These are phyloP conservation scores for Drosophila kokeensis DNA, from an alignment of 2,888 invertebrate genomes.

Conservation along the genomic window DNA sequence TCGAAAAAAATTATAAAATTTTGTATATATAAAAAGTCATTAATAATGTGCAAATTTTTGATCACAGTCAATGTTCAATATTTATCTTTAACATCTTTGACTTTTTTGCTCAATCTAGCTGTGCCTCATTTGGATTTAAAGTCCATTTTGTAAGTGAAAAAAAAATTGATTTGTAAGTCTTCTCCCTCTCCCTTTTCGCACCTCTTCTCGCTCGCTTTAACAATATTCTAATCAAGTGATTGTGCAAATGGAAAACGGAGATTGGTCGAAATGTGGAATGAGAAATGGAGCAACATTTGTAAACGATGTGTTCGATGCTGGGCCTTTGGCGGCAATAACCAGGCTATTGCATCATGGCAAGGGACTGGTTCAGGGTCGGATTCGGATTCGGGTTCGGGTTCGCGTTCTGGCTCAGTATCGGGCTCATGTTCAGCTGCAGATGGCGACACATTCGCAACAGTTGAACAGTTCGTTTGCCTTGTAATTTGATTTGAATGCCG, in stretches of 20 bases:
- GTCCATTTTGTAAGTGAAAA: neutral
- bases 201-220: slow-evolving; percentile 15
- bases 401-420: neutral
- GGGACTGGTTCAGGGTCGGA: slow-evolving; percentile 6
- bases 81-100: neutral
- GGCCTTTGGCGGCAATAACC: neutral
- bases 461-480: slow-evolving; percentile 58
- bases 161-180: slow-evolving; percentile 8
- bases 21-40: neutral
- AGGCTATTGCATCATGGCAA: slow-evolving; percentile 27
- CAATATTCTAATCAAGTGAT: slow-evolving; percentile 59
- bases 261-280: slow-evolving; percentile 29
- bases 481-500: slow-evolving; percentile 64
- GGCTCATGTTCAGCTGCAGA: neutral
- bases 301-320: slow-evolving; percentile 14
- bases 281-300: slow-evolving; percentile 17
- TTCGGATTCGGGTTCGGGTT: neutral
- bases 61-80: neutral
- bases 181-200: neutral
- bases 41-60: neutral
- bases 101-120: neutral
- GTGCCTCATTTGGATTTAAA: slow-evolving; percentile 24
- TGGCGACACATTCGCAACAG: slow-evolving; percentile 57
- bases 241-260: slow-evolving; percentile 37
- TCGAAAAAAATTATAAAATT: neutral